Base-by-base conservation (phyloP, 2,113 vertebrate species). In the Oncorhynchus gorbuscha region DNA sequence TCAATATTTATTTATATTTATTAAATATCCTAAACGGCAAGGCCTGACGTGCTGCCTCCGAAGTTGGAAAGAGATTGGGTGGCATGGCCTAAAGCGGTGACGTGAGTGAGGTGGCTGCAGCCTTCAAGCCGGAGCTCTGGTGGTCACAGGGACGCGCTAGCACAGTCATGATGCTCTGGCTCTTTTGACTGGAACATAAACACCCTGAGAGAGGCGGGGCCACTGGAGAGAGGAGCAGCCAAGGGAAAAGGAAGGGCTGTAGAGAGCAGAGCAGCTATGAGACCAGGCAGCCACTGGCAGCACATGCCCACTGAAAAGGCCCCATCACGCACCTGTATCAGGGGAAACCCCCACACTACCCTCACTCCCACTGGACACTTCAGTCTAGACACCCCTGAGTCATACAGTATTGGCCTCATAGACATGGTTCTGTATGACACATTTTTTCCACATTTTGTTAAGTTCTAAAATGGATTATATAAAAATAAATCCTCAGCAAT, bases 101-200 rank as follows among this genome's bases (percentile, higher is more conserved):
- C 8, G 8, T 2, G 39, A 39, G 8, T 8, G 39, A 39, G 8
- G 39, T 45, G 39, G 39, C 39, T 45, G 39, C 39, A 45, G 7
- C 39, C 8, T 45, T 8, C 39, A n/a, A 72, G 76, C 71, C 26
- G 59, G 61, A 83, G 85, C 86, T 82, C 73, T 69, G 85, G 79
- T 76, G 86, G 84, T 83, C 80, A 67, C 39, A 45, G 39, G 39
- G 39, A 39, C 35, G 0, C 7, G 7, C 39, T 39, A 39, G 39
- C 39, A 9, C 39, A 39, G 39, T 89, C 88, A 91, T 83, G 80
- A 80, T 68, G 85, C 89, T 89, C 70, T 89, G 78, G 83, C 71
- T 90, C 87, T 71, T 91, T 90, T 90, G 91, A 92, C 91, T 91
- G 85, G 92, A 93, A 93, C 88, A 89, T 91, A 90, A 91, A 90